Conservation (phyloP, 2,797 vertebrate species). For the Sebastes nivosus region DNA sequence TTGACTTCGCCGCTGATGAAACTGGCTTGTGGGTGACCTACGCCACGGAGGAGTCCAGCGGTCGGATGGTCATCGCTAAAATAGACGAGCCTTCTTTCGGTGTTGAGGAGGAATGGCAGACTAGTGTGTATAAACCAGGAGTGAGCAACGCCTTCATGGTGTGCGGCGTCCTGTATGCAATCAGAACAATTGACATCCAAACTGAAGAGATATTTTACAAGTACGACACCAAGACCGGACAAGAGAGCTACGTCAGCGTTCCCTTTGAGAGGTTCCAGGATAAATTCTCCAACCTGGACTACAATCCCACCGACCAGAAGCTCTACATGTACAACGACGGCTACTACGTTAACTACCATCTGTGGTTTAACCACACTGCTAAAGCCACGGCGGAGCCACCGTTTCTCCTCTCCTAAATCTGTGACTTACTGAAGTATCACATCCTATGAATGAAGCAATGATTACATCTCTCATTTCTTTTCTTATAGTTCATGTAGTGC, state of each 20-base stretch:
- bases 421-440: not conserved
- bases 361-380: conserved; percentile 70
- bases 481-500: not conserved
- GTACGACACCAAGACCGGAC: conserved; percentile 73
- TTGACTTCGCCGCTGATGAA: conserved; percentile 86
- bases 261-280: conserved; percentile 75
- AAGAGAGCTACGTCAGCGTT: conserved; percentile 67
- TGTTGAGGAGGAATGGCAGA: conserved; percentile 67
- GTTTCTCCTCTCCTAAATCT: conserved; percentile 7
- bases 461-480: not conserved
- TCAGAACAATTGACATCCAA: conserved; percentile 66
- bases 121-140: conserved; percentile 69
- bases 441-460: not conserved
- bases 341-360: conserved; percentile 74
- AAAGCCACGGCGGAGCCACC: conserved; percentile 20
- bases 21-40: conserved; percentile 82
- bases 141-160: conserved; percentile 79
- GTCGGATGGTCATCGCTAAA: conserved; percentile 76
- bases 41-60: conserved; percentile 69
- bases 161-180: conserved; percentile 77
- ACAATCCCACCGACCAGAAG: conserved; percentile 80
- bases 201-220: conserved; percentile 80
- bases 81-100: conserved; percentile 72
- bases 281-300: conserved; percentile 69
- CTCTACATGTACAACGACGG: conserved; percentile 82